Base-by-base conservation (phyloP, 2,888 invertebrate species). In the Ormyrus nitidulus region DNA sequence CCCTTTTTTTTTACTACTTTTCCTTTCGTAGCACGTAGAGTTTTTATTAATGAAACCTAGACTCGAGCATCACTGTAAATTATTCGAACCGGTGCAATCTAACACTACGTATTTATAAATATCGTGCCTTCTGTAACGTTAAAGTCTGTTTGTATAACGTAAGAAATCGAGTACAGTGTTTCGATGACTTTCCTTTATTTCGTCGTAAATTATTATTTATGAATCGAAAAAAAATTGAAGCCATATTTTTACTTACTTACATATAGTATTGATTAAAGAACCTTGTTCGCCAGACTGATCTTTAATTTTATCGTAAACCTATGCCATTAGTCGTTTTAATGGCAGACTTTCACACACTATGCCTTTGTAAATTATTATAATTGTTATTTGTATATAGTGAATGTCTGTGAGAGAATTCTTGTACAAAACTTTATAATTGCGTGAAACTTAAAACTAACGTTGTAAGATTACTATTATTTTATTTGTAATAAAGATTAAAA, bases 311-410 rank as follows among this genome's bases (percentile, higher is more conserved):
- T 73, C 84, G 82, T 82, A 69, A 82, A 78, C 83, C 83, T 85
- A 84, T 84, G 86, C 87, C 87, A 86, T 86, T 84, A 84, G 59
- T 74, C 48, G 62, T 82, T 80, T 82, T 81, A 74, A 78, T 81
- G 76, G 64, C 48, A 53, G 0, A 44, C 59, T 78, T 73, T 74
- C 68, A 75, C 83, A 80, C 83, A 81, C 65, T 83, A 84, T 83
- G 81, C 65, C 77, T 83, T 34, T 87, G 87, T 89, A 89, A 89
- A 89, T 89, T 89, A 89, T 89, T 89, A 86, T 85, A 82, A 80
- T 75, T 81, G 70, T 84, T 84, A 83, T 68, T 77, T 89, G 90
- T 89, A 90, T 87, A 89, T 89, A 88, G 83, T 83, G 82, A 77
- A 82, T 81, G 77, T 75, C 80, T 83, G 82, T 81, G 78, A 74